Evolutionary conservation across 2,888 invertebrate species (phyloP), one percentile per base, ranked within the genome.

Genomic region (Mermis nigrescens): DNA sequence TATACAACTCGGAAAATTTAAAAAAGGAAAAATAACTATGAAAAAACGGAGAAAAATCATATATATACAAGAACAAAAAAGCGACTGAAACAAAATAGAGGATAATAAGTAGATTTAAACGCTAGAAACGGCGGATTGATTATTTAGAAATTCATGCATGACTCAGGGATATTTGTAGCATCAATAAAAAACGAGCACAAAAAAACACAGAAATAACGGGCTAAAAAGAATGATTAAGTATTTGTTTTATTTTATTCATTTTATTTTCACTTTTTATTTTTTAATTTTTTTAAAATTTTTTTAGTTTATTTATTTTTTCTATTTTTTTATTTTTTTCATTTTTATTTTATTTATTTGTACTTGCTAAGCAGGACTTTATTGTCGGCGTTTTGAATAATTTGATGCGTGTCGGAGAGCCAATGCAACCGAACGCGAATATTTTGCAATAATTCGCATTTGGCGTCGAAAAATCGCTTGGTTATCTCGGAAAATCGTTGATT

Each of bases 371-470:
- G 4, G 12, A 53, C 27, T 15, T 53, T 29, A 2, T n/a, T n/a
- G 31, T 59, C 53, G 29, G 24, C 59, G 12, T 3, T 29, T 2
- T 38, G 31, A 15, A 61, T 53, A 19, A n/a, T 22, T 15, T 59
- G 54, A 27, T 61, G 32, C 22, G 38, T 32, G 19, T 32, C 22
- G n/a, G 22, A 19, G 2, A 61, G 24, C 58, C 58, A 61, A n/a
- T 55, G 3, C 31, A 61, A 45, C 2, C 58, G 53, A 22, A 12
- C 28, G 26, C 48, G 48, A 2, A 61, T 28, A 32, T 59, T 61
- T 12, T 31, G 15, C 22, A 61, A 38, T 32, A 61, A 27, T 51
- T 61, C 58, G 3, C 22, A 26, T 38, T 60, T 60, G 24, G 57
- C 32, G 1, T 53, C 27, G 26, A 46, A 31, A 48, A 60, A 59